Percentiles rank a stretch among this genome's conserved stretches.
Conservation (phyloP, 2,113 vertebrate species). For the Thamnaconus septentrionalis region DNA sequence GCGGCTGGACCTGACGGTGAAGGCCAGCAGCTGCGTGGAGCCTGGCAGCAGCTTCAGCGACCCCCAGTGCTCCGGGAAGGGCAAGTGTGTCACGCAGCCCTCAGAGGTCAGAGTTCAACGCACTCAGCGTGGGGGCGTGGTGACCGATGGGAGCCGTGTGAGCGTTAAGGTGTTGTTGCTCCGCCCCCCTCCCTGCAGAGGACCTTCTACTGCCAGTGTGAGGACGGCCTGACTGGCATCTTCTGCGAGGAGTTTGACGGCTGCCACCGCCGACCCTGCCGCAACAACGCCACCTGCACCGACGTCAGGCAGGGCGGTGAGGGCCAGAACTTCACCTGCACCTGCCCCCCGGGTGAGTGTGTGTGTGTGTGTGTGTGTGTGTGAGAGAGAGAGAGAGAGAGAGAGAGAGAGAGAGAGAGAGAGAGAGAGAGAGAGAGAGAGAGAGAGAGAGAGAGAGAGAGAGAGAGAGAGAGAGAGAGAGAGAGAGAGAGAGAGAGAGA, state of each 20-base stretch:
- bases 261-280: constrained; percentile 84
- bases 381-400: too few species aligned
- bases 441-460: too few species aligned
- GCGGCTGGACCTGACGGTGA: constrained; percentile 88
- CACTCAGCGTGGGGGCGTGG: too few species aligned
- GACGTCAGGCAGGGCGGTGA: constrained; percentile 83
- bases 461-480: too few species aligned
- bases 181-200: constrained; percentile 65
- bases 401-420: too few species aligned
- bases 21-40: constrained; percentile 85
- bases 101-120: constrained; percentile 79
- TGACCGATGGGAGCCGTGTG: too few species aligned
- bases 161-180: too few species aligned
- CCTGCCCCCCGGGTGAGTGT: constrained; percentile 84
- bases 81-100: constrained; percentile 85
- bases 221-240: constrained; percentile 82
- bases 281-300: constrained; percentile 85
- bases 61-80: constrained; percentile 87
- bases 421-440: too few species aligned
- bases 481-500: too few species aligned
- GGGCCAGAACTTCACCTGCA: constrained; percentile 87
- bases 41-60: constrained; percentile 75
- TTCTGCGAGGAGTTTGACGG: constrained; percentile 94
- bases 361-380: neutral
- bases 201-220: constrained; percentile 90